Evolutionary conservation across 1,140 invertebrate genomes (phyloP), one percentile per base, ranked within the genome.

Genomic region (Rhagoletis pomonella): DNA sequence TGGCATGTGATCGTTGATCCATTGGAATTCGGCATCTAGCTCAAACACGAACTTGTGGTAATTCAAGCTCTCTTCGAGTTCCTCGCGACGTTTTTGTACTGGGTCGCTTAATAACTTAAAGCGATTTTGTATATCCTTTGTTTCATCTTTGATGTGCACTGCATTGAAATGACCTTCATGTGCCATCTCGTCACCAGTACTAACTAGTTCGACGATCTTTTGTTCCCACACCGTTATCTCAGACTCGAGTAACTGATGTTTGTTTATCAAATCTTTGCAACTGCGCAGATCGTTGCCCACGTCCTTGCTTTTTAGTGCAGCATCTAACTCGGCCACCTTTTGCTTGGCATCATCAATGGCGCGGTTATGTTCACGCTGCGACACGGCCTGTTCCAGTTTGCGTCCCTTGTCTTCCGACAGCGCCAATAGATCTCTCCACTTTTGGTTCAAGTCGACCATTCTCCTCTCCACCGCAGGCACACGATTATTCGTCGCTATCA

Each of bases 101-200:
- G 96, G 96, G 88, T 95, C 95, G 50, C 95, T 94, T 9, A 97
- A 93, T 67, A 94, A 94, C 89, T 94, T 93, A 88, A 97, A 93
- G 1, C 94, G 93, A 59, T 95, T 94, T 91, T 97, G 96, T 89
- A 98, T 96, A 39, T 95, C 95, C 89, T 96, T 94, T 89, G 97
- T 97, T 88, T 96, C 95, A 84, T 96, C 95, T 88, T 96, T 94
- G 88, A 99, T 99, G 89, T 97, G 96, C 12, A 95, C 95, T 2
- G 97, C 96, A 94, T 99, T 98, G 93, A 99, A 99, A 94, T 99
- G 98, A 29, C 97, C 98, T 88, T 97, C 97, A 59, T 97, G 96
- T 2, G 96, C 97, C 96, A 99, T 97, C 91, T 98, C 96, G 88
- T 97, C 95, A 14, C 98, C 98, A 88, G 96, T 94, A n/a, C 95